These are phyloP conservation scores for Channallabes apus DNA, from an alignment of 2,797 vertebrate genomes.

Conservation along the genomic window DNA sequence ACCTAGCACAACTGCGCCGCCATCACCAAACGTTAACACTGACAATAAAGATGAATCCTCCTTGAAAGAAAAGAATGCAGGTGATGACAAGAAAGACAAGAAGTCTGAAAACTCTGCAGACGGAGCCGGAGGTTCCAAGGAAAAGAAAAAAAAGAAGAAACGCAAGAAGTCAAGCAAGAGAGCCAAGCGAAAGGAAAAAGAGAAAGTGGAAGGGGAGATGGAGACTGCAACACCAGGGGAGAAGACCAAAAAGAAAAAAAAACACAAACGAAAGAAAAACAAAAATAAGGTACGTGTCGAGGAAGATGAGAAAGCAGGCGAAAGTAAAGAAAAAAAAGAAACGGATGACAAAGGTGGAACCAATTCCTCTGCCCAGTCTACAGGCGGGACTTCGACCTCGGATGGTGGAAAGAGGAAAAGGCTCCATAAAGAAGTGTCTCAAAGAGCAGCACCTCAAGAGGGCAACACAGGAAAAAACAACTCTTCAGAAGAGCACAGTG, in stretches of 20 bases:
- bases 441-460: constrained; percentile 77
- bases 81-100: constrained; percentile 66
- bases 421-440: constrained; percentile 75
- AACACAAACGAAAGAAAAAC: constrained; percentile 90
- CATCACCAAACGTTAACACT: constrained; percentile 60
- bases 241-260: constrained; percentile 91
- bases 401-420: constrained; percentile 82
- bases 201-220: constrained; percentile 72
- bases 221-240: constrained; percentile 77
- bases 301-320: constrained; percentile 57
- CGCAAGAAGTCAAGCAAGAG: constrained; percentile 92
- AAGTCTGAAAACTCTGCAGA: constrained; percentile 65
- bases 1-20: constrained; percentile 18
- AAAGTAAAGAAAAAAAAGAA: constrained; percentile 58
- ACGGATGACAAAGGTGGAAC: constrained; percentile 63
- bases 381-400: constrained; percentile 56
- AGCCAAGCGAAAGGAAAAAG: constrained; percentile 82
- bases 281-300: constrained; percentile 76
- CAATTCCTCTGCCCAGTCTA: constrained; percentile 54
- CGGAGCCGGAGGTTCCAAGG: constrained; percentile 76
- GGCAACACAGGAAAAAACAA: constrained; percentile 67
- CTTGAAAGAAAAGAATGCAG: constrained; percentile 60
- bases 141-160: constrained; percentile 98
- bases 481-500: constrained; percentile 79
- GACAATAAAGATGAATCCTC: constrained; percentile 65